Evolutionary conservation across 92 coral and sea anemone genomes (phyloP), one percentile per base, ranked within the genome.

Genomic region (Montipora capitata): DNA sequence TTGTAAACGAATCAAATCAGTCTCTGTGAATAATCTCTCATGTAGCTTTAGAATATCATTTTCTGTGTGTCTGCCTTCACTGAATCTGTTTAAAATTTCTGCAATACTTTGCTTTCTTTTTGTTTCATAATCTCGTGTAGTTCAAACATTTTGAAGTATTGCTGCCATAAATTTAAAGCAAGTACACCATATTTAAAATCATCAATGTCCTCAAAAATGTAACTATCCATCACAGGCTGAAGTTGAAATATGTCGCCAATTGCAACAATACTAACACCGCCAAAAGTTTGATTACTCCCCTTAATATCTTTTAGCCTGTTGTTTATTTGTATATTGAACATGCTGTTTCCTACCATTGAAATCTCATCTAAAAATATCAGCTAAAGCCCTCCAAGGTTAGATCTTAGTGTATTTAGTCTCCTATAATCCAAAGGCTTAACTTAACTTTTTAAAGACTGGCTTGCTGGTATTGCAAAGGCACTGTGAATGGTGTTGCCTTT

Each of bases 231-330:
- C 7, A 93, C 96, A 80, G 83, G 77, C 64, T 78, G 68, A 58
- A 56, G 88, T 78, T 90, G 90, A 85, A 88, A 88, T 68, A 88
- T 70, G 74, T 92, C 93, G 65, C 93, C 95, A 74, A 92, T 74
- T 3, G 93, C 93, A 75, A 89, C 73, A 39, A 92, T 77, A 59
- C 95, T 92, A 54, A 92, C 88, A 83, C 93, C 90, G 40, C 93
- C 95, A 92, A 92, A 92, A 84, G 72, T 78, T 40, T 78, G 72
- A 58, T 73, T 83, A 79, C 95, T 85, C 39, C 90, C 93, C 67
- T 84, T 78, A 49, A 90, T 78, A 83, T 90, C 90, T 73, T 85
- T 78, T 14, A 90, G 77, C 79, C 93, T 73, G 44, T 86, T 81
- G 80, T n/a, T 59, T 18, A 59, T 59, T 59, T 52, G 58, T 5